A percentile compares a stretch with the other conserved stretches of the same genome.
Evolutionary conservation across 2,797 vertebrate species (phyloP).

Genomic region (Centroberyx gerrardi): DNA sequence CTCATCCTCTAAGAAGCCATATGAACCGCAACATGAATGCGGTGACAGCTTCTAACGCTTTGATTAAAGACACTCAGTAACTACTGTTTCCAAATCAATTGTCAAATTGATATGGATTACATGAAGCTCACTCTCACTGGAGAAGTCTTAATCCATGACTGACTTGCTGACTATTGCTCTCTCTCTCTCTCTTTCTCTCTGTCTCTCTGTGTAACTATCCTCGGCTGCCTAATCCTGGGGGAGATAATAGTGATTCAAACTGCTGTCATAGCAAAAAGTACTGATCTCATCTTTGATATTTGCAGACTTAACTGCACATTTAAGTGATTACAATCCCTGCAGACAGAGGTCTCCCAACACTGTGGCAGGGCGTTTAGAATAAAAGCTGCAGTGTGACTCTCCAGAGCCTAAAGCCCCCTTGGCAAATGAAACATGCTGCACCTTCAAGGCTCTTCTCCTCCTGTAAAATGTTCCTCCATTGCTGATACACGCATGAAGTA

Average conservation of each 20-base stretch:
- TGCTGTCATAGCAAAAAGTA: constrained; percentile 58
- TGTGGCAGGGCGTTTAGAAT: neutral
- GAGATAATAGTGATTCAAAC: constrained; percentile 39
- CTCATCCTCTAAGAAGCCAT: neutral
- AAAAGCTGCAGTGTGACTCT: constrained; percentile 18
- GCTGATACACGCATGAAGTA: constrained; percentile 18
- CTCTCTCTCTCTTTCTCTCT: constrained; percentile 4
- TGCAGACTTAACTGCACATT: constrained; percentile 49
- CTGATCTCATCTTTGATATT: constrained; percentile 59
- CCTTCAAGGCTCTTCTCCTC: neutral
- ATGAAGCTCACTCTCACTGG: neutral
- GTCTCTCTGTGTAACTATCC: constrained; percentile 31
- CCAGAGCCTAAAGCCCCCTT: constrained; percentile 4
- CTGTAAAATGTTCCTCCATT: constrained; percentile 29
- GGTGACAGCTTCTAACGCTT: constrained; percentile 15
- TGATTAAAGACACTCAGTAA: constrained; percentile 21
- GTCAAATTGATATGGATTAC: constrained; percentile 2
- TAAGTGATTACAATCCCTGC: constrained; percentile 48
- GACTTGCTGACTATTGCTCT: constrained; percentile 13
- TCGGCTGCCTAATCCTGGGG: constrained; percentile 37
- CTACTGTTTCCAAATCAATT: constrained; percentile 22
- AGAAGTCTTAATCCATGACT: constrained; percentile 18
- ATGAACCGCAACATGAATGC: constrained; percentile 21
- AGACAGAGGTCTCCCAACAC: constrained; percentile 42
- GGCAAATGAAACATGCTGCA: constrained; percentile 10